Conservation (phyloP, 2,113 vertebrate species). For the Anthoscopus minutus region DNA sequence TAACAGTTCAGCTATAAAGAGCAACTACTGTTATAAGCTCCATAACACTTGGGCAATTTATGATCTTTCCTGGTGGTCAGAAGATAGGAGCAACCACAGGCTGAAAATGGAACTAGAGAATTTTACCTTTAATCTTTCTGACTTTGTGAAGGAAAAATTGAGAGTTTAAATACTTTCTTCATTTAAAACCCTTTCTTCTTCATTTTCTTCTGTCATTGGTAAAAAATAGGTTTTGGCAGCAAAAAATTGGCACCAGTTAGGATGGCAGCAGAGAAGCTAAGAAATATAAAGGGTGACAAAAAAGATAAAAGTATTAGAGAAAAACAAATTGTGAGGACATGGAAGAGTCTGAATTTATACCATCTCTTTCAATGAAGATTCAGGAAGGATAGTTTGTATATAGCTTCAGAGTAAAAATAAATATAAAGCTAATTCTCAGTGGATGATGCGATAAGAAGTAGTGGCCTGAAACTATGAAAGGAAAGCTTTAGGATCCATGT, state of each 20-base stretch:
- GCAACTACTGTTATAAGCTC: background rate
- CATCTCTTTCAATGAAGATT: background rate
- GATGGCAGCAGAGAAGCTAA: background rate
- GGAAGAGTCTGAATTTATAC: background rate
- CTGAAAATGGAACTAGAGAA: background rate
- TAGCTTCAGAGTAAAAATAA: background rate
- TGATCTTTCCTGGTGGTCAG: background rate
- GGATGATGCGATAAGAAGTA: background rate
- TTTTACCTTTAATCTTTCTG: constrained; percentile 9
- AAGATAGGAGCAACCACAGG: background rate
- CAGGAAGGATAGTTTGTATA: background rate
- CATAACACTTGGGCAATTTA: background rate
- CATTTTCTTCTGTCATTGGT: background rate
- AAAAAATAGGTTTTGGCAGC: background rate
- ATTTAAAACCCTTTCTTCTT: background rate
- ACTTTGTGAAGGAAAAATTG: background rate
- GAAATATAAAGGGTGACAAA: background rate
- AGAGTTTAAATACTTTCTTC: background rate
- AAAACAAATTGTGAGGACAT: background rate
- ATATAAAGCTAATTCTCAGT: background rate
- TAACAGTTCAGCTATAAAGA: background rate
- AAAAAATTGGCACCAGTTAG: background rate
- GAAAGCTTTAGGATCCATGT: background rate
- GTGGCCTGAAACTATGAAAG: background rate
- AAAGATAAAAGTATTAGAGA: background rate